phyloP scores from a whole-genome alignment of 2,888 invertebrate species.

The Chrysomela aeneicollis region DNA sequence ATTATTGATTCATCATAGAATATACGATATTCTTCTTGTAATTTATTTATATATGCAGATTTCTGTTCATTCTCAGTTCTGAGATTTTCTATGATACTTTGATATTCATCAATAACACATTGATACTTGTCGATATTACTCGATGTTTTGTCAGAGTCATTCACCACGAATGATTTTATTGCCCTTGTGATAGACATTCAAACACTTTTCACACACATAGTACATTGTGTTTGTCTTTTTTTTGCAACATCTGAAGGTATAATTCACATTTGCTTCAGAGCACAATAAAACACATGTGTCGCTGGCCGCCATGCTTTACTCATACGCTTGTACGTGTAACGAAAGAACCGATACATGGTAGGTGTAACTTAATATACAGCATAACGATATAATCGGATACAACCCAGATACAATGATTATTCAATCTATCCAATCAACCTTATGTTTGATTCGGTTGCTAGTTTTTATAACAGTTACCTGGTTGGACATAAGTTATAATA shows the following conservation, averaged over 20 bases:
- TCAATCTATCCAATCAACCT: too few species aligned
- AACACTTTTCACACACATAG: constrained; percentile 12
- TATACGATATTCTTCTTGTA: neutral
- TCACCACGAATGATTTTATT: constrained; percentile 10
- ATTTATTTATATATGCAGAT: neutral
- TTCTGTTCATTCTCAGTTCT: neutral
- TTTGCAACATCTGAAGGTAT: constrained; percentile 10
- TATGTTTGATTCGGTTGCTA: too few species aligned
- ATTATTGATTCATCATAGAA: constrained; percentile 2
- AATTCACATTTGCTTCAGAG: constrained; percentile 8
- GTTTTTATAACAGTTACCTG: too few species aligned
- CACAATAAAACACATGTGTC: constrained; percentile 10
- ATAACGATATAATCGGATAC: too few species aligned
- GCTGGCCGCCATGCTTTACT: neutral
- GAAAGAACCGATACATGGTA: too few species aligned
- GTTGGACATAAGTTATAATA: too few species aligned
- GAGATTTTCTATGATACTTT: constrained; percentile 2
- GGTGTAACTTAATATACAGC: too few species aligned
- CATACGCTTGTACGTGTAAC: too few species aligned
- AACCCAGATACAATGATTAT: too few species aligned
- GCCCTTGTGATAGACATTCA: neutral
- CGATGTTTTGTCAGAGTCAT: constrained; percentile 1
- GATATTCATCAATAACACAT: constrained; percentile 10
- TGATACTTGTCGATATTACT: constrained; percentile 1
- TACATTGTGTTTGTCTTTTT: constrained; percentile 10